Conservation (phyloP, 2,888 invertebrate species). For the Caenorhabditis imperialis region DNA sequence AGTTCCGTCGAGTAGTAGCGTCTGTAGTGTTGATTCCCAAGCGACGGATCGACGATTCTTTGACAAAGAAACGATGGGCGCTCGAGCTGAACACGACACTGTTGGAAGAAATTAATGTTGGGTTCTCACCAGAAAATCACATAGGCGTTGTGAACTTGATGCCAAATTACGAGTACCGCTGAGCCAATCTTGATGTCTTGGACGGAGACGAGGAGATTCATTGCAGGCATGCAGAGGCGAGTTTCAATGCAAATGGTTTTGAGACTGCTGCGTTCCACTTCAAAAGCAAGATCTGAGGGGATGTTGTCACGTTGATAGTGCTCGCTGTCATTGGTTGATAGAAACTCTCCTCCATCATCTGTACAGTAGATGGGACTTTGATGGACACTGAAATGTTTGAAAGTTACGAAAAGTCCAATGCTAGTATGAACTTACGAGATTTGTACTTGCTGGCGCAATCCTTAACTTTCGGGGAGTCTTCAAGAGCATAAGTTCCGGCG, state of each 20-base stretch:
- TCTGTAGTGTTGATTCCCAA: slow-evolving; percentile 59
- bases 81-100: slow-evolving; percentile 63
- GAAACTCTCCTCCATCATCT: slow-evolving; percentile 45
- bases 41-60: slow-evolving; percentile 70
- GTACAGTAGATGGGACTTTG: slow-evolving; percentile 10
- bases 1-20: slow-evolving; percentile 60
- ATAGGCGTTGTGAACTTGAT: slow-evolving; percentile 70
- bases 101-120: neutral
- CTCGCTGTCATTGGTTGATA: slow-evolving; percentile 36
- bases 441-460: slow-evolving; percentile 18
- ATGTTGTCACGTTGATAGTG: slow-evolving; percentile 3
- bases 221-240: slow-evolving; percentile 29
- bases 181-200: slow-evolving; percentile 71
- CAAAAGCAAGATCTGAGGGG: slow-evolving; percentile 11
- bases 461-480: slow-evolving; percentile 22
- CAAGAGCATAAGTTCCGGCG: slow-evolving; percentile 8
- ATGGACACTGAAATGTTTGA: neutral
- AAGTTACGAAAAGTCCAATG: neutral
- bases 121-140: slow-evolving; percentile 72
- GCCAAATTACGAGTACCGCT: slow-evolving; percentile 74
- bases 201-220: slow-evolving; percentile 59
- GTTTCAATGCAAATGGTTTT: slow-evolving; percentile 41
- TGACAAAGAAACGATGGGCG: slow-evolving; percentile 70
- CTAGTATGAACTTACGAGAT: slow-evolving; percentile 11
- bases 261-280: slow-evolving; percentile 15